phyloP scores from a whole-genome alignment of 1,140 invertebrate species.

The Propsilocerus akamusi region DNA sequence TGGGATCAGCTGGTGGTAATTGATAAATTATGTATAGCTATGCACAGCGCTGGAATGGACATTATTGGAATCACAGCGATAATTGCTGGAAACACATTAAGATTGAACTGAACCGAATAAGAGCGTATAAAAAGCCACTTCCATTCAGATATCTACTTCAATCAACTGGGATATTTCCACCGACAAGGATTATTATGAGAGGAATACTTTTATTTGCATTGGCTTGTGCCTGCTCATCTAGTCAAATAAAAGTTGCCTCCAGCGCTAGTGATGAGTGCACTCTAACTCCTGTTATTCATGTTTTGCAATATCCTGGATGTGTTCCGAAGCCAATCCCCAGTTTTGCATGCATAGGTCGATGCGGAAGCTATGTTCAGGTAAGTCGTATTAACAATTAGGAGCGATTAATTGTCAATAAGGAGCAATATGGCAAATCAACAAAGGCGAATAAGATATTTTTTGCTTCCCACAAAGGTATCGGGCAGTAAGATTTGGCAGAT shows the following conservation, averaged over 20 bases:
- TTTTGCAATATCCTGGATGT: slow-evolving; percentile 79
- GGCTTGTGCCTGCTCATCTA: slow-evolving; percentile 2
- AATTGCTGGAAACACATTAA: too few relatives aligned
- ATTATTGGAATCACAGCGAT: too few relatives aligned
- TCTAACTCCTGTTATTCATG: slow-evolving; percentile 79
- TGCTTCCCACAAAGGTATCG: slow-evolving; percentile 45
- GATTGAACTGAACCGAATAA: too few relatives aligned
- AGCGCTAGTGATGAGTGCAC: slow-evolving; percentile 58
- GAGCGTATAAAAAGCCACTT: too few relatives aligned
- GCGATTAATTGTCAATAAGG: neutral
- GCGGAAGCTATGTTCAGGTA: slow-evolving; percentile 83
- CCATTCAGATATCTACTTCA: too few relatives aligned
- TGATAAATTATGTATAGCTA: too few relatives aligned
- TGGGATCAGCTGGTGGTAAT: neutral
- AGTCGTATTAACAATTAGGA: slow-evolving; percentile 7
- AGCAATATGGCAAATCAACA: neutral
- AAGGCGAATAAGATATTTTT: neutral
- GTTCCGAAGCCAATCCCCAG: slow-evolving; percentile 84
- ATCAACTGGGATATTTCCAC: too few relatives aligned
- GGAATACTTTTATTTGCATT: neutral
- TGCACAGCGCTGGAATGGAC: too few relatives aligned
- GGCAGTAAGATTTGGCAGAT: slow-evolving; percentile 93
- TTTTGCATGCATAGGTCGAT: slow-evolving; percentile 79
- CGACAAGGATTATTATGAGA: too few relatives aligned
- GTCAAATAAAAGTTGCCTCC: neutral